A percentile compares a stretch with the other conserved stretches of the same genome.
Evolutionary conservation across 2,888 invertebrate species (phyloP).

Genomic region (Matsumyia berberina): DNA sequence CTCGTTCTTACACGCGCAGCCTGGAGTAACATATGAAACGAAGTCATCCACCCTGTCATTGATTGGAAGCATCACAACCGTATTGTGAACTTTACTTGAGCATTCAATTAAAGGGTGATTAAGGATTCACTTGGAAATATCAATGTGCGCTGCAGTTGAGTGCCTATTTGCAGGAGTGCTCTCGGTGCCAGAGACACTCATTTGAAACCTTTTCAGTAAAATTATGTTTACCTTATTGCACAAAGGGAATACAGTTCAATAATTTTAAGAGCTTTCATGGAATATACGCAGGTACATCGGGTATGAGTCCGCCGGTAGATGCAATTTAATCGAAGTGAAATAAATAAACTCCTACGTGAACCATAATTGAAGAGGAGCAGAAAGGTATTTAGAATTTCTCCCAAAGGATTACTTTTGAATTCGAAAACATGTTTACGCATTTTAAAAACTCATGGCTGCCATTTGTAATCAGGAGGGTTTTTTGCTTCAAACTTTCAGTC

Average conservation of each 20-base stretch:
- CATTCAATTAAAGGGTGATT: background rate
- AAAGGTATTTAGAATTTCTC: too few relatives aligned
- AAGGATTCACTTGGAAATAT: background rate
- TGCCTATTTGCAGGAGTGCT: conserved; percentile 1
- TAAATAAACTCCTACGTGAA: background rate
- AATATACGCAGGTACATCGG: background rate
- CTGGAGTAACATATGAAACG: too few relatives aligned
- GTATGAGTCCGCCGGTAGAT: background rate
- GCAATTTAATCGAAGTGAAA: conserved; percentile 3
- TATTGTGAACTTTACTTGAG: background rate
- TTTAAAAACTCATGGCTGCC: too few relatives aligned
- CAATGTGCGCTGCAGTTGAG: background rate
- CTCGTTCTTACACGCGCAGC: too few relatives aligned
- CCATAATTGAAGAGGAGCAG: background rate
- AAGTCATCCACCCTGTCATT: too few relatives aligned
- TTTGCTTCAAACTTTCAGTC: too few relatives aligned
- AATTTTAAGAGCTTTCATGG: conserved; percentile 4
- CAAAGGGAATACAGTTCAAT: conserved; percentile 19
- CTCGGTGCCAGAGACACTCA: background rate
- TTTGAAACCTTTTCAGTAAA: background rate
- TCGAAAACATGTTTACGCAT: too few relatives aligned
- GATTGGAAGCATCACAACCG: background rate
- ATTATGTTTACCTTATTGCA: background rate
- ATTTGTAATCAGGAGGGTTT: too few relatives aligned
- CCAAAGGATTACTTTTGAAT: too few relatives aligned